Base-by-base conservation (phyloP, 2,797 vertebrate species). In the Huso huso region DNA sequence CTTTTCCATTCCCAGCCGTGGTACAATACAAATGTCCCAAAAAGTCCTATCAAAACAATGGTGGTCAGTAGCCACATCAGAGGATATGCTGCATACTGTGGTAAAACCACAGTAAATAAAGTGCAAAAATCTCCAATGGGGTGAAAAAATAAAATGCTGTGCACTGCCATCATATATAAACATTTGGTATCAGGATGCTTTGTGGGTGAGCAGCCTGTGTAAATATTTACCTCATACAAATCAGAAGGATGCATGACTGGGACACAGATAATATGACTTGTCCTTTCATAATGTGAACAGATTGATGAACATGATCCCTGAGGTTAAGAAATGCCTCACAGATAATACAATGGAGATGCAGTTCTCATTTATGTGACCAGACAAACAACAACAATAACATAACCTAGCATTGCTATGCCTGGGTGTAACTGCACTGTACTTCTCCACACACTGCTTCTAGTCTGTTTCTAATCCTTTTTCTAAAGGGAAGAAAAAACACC, bases 51-150 rank as follows among this genome's bases (percentile, higher is more conserved):
- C 48, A 48, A 62, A 62, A 62, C 48, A 62, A 62, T 7, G 18
- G 61, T 23, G 61, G 61, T 62, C 61, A 62, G 61, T 62, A 62
- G 15, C 61, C 48, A 62, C 10, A 48, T 3, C 61, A 62, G 7
- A 37, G 15, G 7, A 23, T 10, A 18, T 62, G 4, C n/a, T 18
- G 18, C 13, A 62, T 62, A 62, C 9, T 62, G 48, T 62, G 61
- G 61, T 62, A 62, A 62, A 23, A 18, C 61, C 61, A 62, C 61
- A 62, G 37, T 62, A 48, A 62, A 62, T 62, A 48, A 23, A 23
- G 61, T 23, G 18, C 18, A 48, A 37, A 62, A 48, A 62, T 37
- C 23, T 37, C 23, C 61, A 62, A 62, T 18, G 23, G 61, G 7
- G 7, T 7, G 6, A 9, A 37, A 62, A 2, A 37, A 37, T 37